phyloP scores from a whole-genome alignment of 2,113 vertebrate species.

The Psephotus haematonotus region DNA sequence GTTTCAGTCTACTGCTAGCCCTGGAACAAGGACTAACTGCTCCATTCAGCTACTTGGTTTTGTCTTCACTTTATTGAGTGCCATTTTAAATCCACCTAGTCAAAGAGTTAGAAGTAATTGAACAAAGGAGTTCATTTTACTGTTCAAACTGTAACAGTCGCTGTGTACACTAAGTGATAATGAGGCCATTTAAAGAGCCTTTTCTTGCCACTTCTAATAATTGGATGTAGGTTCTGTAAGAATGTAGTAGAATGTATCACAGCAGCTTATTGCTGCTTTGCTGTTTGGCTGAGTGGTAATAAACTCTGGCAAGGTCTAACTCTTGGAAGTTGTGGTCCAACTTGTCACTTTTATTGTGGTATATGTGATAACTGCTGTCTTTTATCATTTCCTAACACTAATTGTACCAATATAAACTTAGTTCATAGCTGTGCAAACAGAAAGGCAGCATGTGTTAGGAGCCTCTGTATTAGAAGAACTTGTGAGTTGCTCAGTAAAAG shows the following conservation, averaged over 20 bases:
- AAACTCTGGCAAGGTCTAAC: background rate
- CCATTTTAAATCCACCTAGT: background rate
- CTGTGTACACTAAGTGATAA: background rate
- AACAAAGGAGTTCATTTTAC: constrained; percentile 1
- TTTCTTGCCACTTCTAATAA: background rate
- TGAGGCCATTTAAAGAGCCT: constrained; percentile 44
- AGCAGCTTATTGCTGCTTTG: background rate
- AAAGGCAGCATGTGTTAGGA: background rate
- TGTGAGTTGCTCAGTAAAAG: background rate
- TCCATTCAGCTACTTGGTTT: background rate
- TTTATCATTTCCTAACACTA: background rate
- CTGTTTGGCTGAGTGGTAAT: background rate
- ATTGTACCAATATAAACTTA: background rate
- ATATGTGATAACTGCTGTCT: background rate
- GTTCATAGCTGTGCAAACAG: background rate
- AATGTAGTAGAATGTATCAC: background rate
- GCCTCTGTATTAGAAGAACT: background rate
- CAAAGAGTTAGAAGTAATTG: background rate
- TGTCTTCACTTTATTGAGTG: background rate
- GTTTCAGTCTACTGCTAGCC: background rate
- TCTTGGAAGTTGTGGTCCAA: background rate
- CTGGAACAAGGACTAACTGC: background rate
- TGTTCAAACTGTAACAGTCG: background rate
- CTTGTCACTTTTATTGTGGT: background rate
- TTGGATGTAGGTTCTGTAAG: background rate